Evolutionary conservation across 2,888 invertebrate species (phyloP), one percentile per base, ranked within the genome.

Genomic region (Pandemis cinnamomeana): DNA sequence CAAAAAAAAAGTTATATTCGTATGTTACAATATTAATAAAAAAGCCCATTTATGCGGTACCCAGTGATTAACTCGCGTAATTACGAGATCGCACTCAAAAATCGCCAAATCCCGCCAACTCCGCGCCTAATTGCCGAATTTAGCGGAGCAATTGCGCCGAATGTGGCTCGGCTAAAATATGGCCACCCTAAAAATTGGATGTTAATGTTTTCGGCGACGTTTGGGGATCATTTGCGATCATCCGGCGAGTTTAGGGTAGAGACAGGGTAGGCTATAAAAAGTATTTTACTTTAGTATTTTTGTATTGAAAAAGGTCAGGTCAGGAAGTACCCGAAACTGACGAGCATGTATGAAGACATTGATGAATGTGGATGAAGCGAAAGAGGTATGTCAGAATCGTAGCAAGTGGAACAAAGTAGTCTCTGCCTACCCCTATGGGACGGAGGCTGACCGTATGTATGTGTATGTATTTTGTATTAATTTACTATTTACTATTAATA

Each of bases 191-290:
- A 63, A 73, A 73, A 73, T 72, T 63, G 55, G 48, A 64, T 64
- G 72, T 73, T 64, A 69, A 73, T 68, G 53, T 68, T 27, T 72
- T 44, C 13, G 58, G 27, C 58, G 72, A 46, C 62, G 63, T 68
- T 68, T 55, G 55, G 62, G 63, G 20, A 46, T 62, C 67, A 46
- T 63, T 62, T 68, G 72, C 62, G 15, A 68, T 72, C 53, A 68
- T 63, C n/a, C 36, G 53, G 8, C 44, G 41, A 41, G 51, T 5
- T 1, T 27, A 67, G 61, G 42, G 51, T 6, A 51, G 64, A 20
- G 42, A 27, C 8, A 1, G 58, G 20, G 10, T 41, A 60, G 51
- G 5, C 46, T 13, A 11, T 63, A 44, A 15, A 7, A 48, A 64
- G 46, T 64, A 64, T 64, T 64, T 46, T 64, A 48, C 6, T 36